Base-by-base conservation (phyloP, 2,113 vertebrate species). In the Lagenorhynchus albirostris region DNA sequence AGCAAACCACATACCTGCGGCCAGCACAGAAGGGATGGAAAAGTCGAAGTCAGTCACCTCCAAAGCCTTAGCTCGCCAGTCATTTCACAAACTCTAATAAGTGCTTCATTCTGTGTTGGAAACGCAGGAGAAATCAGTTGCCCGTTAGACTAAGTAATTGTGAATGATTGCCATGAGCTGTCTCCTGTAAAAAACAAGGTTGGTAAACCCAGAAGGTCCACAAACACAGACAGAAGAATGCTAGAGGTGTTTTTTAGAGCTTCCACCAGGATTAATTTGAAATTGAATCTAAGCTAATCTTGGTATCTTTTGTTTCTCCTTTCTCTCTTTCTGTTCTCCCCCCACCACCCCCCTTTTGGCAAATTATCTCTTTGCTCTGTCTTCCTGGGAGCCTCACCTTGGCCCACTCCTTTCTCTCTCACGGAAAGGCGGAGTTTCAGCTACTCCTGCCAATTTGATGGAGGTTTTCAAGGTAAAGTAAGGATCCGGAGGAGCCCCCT, bases 1-100 rank as follows among this genome's bases (percentile, higher is more conserved):
- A 96, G 96, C 96, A 97, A 84, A 86, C 96, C 70, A 71, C 86
- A 96, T 92, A 94, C 95, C 89, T 97, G 25, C 65, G 68, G 89
- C 38, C 50, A 83, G 62, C 60, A 50, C 67, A 31, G 79, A 89
- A 93, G 31, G 85, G 83, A 80, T 94, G 92, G 97, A 82, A 90
- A 96, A 92, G 74, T 97, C 87, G 93, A 96, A 96, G 87, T 15
- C 15, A 6, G 26, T 68, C 73, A 62, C 58, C 71, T 91, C 63
- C 8, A 17, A 73, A 83, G 77, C 67, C 50, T 91, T n/a, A 47
- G 53, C 58, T 76, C 29, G 62, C 81, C 41, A 50, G 55, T 70
- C 82, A n/a, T 38, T 60, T 93, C 80, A 77, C 68, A 41, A 3
- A 84, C 41, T 70, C 36, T 38, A 8, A 33, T 58, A 13, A 80